Evolutionary conservation across 2,113 vertebrate species (phyloP), one percentile per base, ranked within the genome.

Genomic region (Lophius piscatorius): DNA sequence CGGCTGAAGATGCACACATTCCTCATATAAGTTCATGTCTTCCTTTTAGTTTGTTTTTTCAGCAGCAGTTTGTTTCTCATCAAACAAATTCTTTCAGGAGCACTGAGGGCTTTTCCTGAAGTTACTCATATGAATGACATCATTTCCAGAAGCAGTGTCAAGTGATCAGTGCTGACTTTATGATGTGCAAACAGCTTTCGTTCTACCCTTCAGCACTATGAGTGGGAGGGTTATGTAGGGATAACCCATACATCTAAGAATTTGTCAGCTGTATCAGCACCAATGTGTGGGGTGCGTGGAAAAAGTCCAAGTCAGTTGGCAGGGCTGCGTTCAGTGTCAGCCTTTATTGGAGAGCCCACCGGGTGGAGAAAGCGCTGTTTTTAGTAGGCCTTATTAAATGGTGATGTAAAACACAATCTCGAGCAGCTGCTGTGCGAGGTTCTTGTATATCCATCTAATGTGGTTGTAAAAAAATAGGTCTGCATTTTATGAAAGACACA

Each of bases 301-400:
- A 61, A 63, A 50, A 5, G 26, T 70, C 77, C 74, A 81, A 79
- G 39, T 70, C 64, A 64, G 52, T 80, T 84, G 81, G 81, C 76
- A 81, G 62, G 49, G 65, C 18, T 57, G 57, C 73, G 63, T 65
- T 77, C 17, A 41, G 61, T 78, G 75, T 83, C 75, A 75, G 80
- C 82, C 70, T 81, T 83, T 87, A 80, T 81, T 85, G 70, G 67
- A 79, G 81, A 77, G 73, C 67, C 77, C n/a, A 4, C 49, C 69
- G 69, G 64, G 77, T 72, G 65, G 66, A 55, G 66, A 84, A 81
- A 78, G 72, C 44, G 52, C 28, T 28, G 77, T 76, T 76, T 77
- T 83, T 76, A 81, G 74, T 63, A 12, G 54, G 23, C 63, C 41
- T 79, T 69, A 70, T 63, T 45, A 79, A 71, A 45, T 72, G 68